Conservation (phyloP, 2,797 vertebrate species). For the Trematomus bernacchii region DNA sequence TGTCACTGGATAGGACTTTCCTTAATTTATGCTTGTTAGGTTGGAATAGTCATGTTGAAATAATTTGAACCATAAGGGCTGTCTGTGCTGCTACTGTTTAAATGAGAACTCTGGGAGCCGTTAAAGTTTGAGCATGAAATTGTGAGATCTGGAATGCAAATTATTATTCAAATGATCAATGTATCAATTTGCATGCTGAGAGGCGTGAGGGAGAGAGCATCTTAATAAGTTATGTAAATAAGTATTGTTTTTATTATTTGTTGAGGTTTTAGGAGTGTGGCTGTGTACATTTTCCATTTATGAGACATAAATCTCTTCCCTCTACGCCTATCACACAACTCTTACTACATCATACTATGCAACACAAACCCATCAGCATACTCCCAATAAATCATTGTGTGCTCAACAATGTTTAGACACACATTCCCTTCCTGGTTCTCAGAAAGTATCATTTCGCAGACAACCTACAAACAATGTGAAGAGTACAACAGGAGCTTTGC, state of each 20-base stretch:
- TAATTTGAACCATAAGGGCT: constrained; percentile 81
- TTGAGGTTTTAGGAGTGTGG: constrained; percentile 74
- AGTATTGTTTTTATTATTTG: constrained; percentile 82
- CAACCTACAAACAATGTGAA: constrained; percentile 20
- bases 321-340: background rate
- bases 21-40: constrained; percentile 82
- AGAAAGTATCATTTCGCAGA: constrained; percentile 28
- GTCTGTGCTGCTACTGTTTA: constrained; percentile 81
- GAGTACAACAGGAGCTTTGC: constrained; percentile 26
- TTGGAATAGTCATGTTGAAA: constrained; percentile 81
- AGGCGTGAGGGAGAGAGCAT: constrained; percentile 59
- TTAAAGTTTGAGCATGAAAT: constrained; percentile 77
- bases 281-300: constrained; percentile 71
- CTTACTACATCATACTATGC: background rate
- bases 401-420: constrained; percentile 29
- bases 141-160: constrained; percentile 85
- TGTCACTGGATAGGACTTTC: constrained; percentile 83
- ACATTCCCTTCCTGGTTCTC: constrained; percentile 12
- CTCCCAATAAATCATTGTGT: constrained; percentile 43
- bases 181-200: constrained; percentile 83
- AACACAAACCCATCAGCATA: constrained; percentile 12
- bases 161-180: constrained; percentile 85
- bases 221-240: constrained; percentile 78
- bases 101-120: constrained; percentile 75
- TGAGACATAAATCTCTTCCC: constrained; percentile 43